Evolutionary conservation across 2,888 invertebrate species (phyloP), one percentile per base, ranked within the genome.

Genomic region (Drosophila mercatorum): DNA sequence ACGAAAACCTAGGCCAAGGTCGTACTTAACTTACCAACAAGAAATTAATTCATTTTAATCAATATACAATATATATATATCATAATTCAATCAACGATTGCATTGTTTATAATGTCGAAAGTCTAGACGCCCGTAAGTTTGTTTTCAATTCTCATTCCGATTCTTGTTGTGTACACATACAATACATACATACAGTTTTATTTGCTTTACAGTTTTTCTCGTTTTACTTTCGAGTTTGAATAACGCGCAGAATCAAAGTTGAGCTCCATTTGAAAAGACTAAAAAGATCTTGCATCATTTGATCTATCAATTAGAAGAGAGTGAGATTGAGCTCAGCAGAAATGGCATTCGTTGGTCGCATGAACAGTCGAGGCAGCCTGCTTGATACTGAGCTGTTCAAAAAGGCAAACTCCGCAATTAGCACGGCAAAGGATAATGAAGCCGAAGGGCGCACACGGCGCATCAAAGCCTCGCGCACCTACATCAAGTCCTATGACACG

Each of bases 331-430:
- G 57, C 55, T 61, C 22, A 22, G 8, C 51, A 26, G 12, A 49
- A 36, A 84, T 84, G 84, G 87, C 84, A 17, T 90, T 88, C 57
- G 43, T 83, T 11, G 89, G 87, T 38, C 90, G 69, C 17, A 17
- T 86, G 28, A 75, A 83, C 28, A 55, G 46, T 0, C 51, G 51
- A 7, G 81, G 72, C 40, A 56, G 75, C 17, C 55, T 70, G 26
- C 41, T 72, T 2, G 69, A 88, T 10, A 61, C 60, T 14, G 74
- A 77, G 14, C 26, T 68, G 5, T 53, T 68, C 47, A 22, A n/a
- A 5, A 44, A 40, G 7, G 26, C 28, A 5, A 44, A 57, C 10
- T 34, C 58, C 12, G 58, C 60, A 31, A 5, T 51, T 31, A 58
- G 69, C 2, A 31, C 10, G 3, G 22, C 52, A 14, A n/a, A 6